Evolutionary conservation across 1,140 invertebrate genomes (phyloP), one percentile per base, ranked within the genome.

Genomic region (Drosophila simulans): DNA sequence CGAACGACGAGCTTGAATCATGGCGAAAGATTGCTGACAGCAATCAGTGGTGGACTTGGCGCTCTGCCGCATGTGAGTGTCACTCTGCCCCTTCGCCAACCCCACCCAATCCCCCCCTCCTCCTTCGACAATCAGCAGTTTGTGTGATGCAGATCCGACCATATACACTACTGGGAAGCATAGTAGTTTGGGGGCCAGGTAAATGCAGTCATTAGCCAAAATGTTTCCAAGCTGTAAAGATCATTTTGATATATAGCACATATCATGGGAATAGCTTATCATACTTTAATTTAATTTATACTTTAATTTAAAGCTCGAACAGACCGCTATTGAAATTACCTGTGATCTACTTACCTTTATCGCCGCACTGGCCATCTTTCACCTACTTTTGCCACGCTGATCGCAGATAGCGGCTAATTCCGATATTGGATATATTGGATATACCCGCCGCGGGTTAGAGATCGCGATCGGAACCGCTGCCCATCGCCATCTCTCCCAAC

Each of bases 21-120:
- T 45, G 52, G 52, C 60, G 55, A 78, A 70, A 83, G 83, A 82
- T 68, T 86, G 83, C 83, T 86, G 83, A 88, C 83, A 86, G 84
- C 83, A 59, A 81, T 79, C 82, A 77, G 53, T 77, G 42, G 48
- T 34, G 48, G 48, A 11, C 48, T 51, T 59, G 59, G 45, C 60
- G 35, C 65, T 56, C 71, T 74, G 63, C 52, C 49, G 31, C 68
- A 63, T 63, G 43, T 51, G 70, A 75, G 71, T 80, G 77, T 63
- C 66, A 80, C 48, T 77, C 77, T 66, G 49, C 49, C 49, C 31
- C 31, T 17, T 40, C 15, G 37, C 39, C n/a, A 53, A 39, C 42
- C 35, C 37, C 34, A 15, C 49, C 54, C 15, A 11, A 46, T 43
- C 42, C 20, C 7, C 7, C 31, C 27, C 46, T 34, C 27, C 46